These are phyloP conservation scores for Casuarius casuarius DNA, from an alignment of 2,113 vertebrate species.

Conservation along the genomic window DNA sequence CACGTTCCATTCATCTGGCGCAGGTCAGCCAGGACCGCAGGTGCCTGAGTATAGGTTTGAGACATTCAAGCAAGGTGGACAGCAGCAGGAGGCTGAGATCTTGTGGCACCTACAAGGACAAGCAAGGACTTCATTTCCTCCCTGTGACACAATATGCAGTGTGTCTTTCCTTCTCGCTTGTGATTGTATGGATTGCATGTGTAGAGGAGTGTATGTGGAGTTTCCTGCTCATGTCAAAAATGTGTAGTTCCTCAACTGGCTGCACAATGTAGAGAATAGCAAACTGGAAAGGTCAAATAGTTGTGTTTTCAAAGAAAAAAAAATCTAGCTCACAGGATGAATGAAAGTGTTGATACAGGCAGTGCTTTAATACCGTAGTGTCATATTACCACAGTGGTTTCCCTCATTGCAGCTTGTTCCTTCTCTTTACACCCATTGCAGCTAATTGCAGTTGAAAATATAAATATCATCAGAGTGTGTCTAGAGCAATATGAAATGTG, in stretches of 20 bases:
- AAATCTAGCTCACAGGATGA: neutral
- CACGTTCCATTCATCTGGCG: neutral
- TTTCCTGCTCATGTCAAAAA: neutral
- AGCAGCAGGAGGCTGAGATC: neutral
- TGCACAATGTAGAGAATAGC: neutral
- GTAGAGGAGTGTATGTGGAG: neutral
- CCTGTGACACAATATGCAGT: neutral
- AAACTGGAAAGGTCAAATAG: neutral
- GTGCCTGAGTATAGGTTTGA: neutral
- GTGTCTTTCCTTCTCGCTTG: neutral
- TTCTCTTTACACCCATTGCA: neutral
- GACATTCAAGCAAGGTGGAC: neutral
- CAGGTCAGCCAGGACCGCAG: neutral
- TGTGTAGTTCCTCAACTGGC: neutral
- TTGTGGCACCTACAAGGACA: neutral
- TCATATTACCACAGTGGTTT: neutral
- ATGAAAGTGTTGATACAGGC: neutral
- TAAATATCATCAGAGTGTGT: neutral
- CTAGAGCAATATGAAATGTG: neutral
- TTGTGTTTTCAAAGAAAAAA: neutral
- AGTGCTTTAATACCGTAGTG: neutral
- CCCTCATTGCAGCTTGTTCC: neutral
- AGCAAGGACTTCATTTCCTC: neutral
- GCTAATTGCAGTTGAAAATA: neutral
- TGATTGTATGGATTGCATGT: neutral